Evolutionary conservation across 2,888 invertebrate genomes (phyloP).

Genomic region (Chymomyza fuscimana): DNA sequence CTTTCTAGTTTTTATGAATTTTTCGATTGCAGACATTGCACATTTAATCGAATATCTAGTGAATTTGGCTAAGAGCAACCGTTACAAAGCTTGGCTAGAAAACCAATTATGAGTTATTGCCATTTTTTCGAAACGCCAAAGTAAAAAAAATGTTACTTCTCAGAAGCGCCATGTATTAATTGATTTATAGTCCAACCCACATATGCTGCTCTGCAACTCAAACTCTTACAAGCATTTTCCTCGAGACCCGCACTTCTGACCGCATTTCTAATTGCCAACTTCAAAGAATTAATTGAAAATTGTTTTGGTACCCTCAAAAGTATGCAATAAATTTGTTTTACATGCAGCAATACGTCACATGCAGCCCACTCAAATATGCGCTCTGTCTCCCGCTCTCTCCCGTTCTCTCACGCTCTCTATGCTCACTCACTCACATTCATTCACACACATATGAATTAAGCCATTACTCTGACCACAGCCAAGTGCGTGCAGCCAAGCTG

Average conservation of each 20-base stretch:
- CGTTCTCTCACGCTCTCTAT: background rate
- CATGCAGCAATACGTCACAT: constrained; percentile 17
- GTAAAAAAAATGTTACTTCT: too few species aligned
- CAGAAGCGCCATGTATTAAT: too few species aligned
- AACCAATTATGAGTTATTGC: too few species aligned
- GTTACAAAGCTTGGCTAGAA: too few species aligned
- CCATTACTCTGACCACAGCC: constrained; percentile 46
- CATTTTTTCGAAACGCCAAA: too few species aligned
- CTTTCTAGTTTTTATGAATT: too few species aligned
- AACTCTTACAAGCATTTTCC: background rate
- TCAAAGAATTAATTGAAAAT: background rate
- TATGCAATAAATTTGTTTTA: background rate
- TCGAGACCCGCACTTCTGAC: background rate
- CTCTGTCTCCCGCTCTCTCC: background rate
- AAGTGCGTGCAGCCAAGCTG: constrained; percentile 11
- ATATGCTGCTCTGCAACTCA: background rate
- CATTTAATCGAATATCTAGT: too few species aligned
- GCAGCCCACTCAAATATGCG: constrained; percentile 7
- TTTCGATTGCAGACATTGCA: too few species aligned
- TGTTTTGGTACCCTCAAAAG: background rate
- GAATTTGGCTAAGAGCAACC: too few species aligned
- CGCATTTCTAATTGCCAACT: background rate
- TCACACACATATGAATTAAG: constrained; percentile 31
- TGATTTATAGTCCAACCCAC: too few species aligned
- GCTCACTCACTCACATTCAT: constrained; percentile 16